Percentiles rank a stretch among this genome's conserved stretches.
phyloP scores from a whole-genome alignment of 53 echinoderm and acorn worm species.

The Antedon mediterranea region DNA sequence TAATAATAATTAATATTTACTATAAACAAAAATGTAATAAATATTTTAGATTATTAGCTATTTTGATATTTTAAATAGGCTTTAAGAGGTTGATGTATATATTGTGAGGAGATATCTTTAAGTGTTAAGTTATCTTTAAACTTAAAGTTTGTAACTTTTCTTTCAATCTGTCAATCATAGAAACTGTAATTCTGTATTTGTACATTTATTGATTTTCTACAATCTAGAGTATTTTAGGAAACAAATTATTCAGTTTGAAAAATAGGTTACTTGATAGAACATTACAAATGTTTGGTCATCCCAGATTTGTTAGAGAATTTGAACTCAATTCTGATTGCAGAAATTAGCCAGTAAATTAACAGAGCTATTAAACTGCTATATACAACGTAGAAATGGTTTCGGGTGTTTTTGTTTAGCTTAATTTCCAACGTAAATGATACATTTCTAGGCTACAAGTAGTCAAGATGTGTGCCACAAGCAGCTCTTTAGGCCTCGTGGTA shows the following conservation, averaged over 20 bases:
- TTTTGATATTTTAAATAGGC: too few species aligned
- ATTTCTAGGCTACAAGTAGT: neutral
- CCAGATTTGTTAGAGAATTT: neutral
- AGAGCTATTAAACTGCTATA: neutral
- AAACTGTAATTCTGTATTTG: too few species aligned
- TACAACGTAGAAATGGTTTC: neutral
- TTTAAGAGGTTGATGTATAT: too few species aligned
- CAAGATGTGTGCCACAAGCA: neutral
- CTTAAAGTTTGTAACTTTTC: too few species aligned
- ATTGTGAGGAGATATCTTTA: too few species aligned
- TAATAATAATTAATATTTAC: too few species aligned
- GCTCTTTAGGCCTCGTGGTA: neutral
- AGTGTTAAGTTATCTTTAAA: too few species aligned
- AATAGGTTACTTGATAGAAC: neutral
- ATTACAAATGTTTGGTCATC: neutral
- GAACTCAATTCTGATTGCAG: neutral
- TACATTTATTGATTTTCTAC: too few species aligned
- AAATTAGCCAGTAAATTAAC: neutral
- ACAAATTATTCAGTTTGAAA: neutral
- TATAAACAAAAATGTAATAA: too few species aligned
- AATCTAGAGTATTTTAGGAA: too few species aligned
- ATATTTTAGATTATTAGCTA: too few species aligned
- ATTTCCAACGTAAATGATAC: neutral
- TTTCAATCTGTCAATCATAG: too few species aligned
- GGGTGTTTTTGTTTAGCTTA: neutral